phyloP scores from a whole-genome alignment of 2,888 invertebrate species.

The Drosophila atripex region DNA sequence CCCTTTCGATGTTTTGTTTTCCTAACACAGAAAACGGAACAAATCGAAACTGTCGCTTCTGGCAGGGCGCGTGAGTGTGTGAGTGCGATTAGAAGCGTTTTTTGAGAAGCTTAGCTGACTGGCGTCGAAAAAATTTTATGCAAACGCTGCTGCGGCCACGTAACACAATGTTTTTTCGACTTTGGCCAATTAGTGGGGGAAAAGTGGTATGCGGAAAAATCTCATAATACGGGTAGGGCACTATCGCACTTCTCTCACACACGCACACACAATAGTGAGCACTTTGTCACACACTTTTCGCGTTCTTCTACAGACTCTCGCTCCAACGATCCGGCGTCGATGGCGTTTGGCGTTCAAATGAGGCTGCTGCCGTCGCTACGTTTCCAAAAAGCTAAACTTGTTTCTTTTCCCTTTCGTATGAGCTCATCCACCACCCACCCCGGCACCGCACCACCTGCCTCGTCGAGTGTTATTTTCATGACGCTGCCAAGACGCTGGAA shows the following conservation, averaged over 20 bases:
- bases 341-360: conserved; percentile 63
- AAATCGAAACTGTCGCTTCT: conserved; percentile 23
- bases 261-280: conserved; percentile 30
- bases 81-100: conserved; percentile 24
- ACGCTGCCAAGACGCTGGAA: conserved; percentile 71
- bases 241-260: conserved; percentile 11
- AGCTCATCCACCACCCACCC: conserved; percentile 64
- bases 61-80: conserved; percentile 5
- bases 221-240: conserved; percentile 23
- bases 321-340: conserved; percentile 48
- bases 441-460: conserved; percentile 20
- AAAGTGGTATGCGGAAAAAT: not conserved
- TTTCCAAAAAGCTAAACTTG: conserved; percentile 74
- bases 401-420: conserved; percentile 67
- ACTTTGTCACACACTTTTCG: conserved; percentile 50
- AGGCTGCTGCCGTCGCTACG: conserved; percentile 53
- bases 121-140: conserved; percentile 13
- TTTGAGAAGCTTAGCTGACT: conserved; percentile 19
- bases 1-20: conserved; percentile 19
- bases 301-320: conserved; percentile 1
- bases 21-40: not conserved
- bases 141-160: conserved; percentile 38
- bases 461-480: conserved; percentile 45
- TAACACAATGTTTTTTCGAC: conserved; percentile 29
- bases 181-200: conserved; percentile 36